Conservation (phyloP, 2,888 invertebrate genomes). For the Cremastinae sp. region DNA sequence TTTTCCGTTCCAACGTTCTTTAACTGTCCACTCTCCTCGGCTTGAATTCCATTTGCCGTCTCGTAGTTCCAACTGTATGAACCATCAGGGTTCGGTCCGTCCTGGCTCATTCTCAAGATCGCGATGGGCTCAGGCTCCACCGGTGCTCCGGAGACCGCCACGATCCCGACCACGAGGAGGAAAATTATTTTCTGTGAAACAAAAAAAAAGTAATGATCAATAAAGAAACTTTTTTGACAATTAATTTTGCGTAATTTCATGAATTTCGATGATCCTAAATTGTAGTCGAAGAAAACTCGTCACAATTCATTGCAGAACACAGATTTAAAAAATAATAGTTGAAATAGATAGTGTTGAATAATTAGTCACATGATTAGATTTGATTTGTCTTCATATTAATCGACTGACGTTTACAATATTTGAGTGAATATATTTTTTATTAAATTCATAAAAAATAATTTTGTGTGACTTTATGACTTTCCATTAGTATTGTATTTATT, state of each 20-base stretch:
- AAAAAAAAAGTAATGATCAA: not conserved
- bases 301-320: too few relatives aligned
- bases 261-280: too few relatives aligned
- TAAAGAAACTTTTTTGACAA: not conserved
- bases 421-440: too few relatives aligned
- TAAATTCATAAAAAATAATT: not conserved
- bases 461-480: not conserved
- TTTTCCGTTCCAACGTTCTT: slow-evolving; percentile 49
- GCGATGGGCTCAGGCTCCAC: slow-evolving; percentile 65
- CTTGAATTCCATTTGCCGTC: slow-evolving; percentile 75
- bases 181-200: slow-evolving; percentile 43
- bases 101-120: slow-evolving; percentile 72
- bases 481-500: too few relatives aligned
- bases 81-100: slow-evolving; percentile 77
- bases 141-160: slow-evolving; percentile 61
- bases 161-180: slow-evolving; percentile 44
- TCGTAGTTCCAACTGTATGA: slow-evolving; percentile 78
- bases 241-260: too few relatives aligned
- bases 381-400: too few relatives aligned
- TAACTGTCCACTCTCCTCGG: slow-evolving; percentile 58
- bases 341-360: too few relatives aligned
- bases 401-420: too few relatives aligned
- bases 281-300: too few relatives aligned
- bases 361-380: too few relatives aligned
- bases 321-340: too few relatives aligned